Percentiles rank a stretch among this genome's conserved stretches.
Evolutionary conservation across 2,797 vertebrate genomes (phyloP).

Genomic region (Lithobates pipiens): DNA sequence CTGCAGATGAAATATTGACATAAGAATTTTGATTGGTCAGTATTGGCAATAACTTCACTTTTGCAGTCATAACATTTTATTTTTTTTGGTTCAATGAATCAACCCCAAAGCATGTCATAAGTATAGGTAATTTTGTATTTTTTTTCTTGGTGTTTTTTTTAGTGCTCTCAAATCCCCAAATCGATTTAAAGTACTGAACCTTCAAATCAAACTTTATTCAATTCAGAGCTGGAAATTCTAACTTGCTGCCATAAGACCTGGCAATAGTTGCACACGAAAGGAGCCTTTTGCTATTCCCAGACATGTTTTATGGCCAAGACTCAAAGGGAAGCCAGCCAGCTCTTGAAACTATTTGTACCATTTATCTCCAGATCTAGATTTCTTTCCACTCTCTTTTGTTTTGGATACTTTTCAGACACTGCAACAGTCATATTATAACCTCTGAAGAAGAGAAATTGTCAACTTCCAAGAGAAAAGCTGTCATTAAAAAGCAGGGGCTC

Average conservation of each 20-base stretch:
- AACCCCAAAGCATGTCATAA: neutral
- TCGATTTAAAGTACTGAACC: slow-evolving; percentile 51
- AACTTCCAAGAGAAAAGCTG: slow-evolving; percentile 50
- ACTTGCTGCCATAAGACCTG: slow-evolving; percentile 66
- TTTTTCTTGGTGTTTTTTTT: slow-evolving; percentile 28
- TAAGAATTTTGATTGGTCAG: neutral
- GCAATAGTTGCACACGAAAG: slow-evolving; percentile 63
- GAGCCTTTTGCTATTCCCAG: slow-evolving; percentile 70
- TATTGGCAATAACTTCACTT: neutral
- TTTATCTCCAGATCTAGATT: slow-evolving; percentile 61
- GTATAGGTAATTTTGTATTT: neutral
- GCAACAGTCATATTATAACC: slow-evolving; percentile 44
- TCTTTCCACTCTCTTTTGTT: slow-evolving; percentile 59
- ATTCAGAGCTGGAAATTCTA: slow-evolving; percentile 66
- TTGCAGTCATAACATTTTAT: neutral
- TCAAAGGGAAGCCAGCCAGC: slow-evolving; percentile 62
- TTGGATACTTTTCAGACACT: slow-evolving; percentile 58
- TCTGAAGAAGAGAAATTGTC: slow-evolving; percentile 52
- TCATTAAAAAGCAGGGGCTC: slow-evolving; percentile 54
- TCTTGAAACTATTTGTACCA: slow-evolving; percentile 67
- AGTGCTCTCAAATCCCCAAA: slow-evolving; percentile 43
- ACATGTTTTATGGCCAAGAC: slow-evolving; percentile 69
- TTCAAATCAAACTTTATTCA: slow-evolving; percentile 64
- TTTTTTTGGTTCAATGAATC: neutral
- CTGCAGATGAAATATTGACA: neutral